phyloP scores from a whole-genome alignment of 2,888 invertebrate species.

The Pammene aurita region DNA sequence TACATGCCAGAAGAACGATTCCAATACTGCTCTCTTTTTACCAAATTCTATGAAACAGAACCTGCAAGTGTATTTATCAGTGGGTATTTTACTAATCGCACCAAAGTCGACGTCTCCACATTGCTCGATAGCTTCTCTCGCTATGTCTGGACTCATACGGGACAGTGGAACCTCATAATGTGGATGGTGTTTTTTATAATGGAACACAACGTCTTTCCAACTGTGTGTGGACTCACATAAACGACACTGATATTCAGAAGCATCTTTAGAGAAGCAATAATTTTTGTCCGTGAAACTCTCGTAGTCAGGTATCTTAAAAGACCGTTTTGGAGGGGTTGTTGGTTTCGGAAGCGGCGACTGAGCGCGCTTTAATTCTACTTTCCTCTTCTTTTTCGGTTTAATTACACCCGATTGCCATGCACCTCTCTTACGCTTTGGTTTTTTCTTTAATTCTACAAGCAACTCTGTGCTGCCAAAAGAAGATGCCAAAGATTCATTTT shows the following conservation, averaged over 20 bases:
- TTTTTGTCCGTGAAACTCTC: slow-evolving; percentile 70
- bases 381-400: slow-evolving; percentile 67
- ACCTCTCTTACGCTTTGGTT: slow-evolving; percentile 63
- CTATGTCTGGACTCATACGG: slow-evolving; percentile 79
- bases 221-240: slow-evolving; percentile 78
- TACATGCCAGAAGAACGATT: slow-evolving; percentile 88
- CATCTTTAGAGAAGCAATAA: slow-evolving; percentile 71
- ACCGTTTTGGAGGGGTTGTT: slow-evolving; percentile 37
- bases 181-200: slow-evolving; percentile 86
- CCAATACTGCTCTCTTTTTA: slow-evolving; percentile 58
- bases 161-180: slow-evolving; percentile 86
- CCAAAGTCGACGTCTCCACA: slow-evolving; percentile 72
- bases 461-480: slow-evolving; percentile 61
- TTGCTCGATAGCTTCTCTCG: slow-evolving; percentile 81
- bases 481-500: slow-evolving; percentile 64
- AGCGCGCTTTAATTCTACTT: slow-evolving; percentile 48
- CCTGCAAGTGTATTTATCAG: slow-evolving; percentile 68
- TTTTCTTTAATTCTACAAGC: slow-evolving; percentile 62
- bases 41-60: slow-evolving; percentile 72
- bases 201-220: slow-evolving; percentile 85
- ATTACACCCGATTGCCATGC: slow-evolving; percentile 72
- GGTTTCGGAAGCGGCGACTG: slow-evolving; percentile 44
- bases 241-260: slow-evolving; percentile 80
- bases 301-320: slow-evolving; percentile 54
- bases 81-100: slow-evolving; percentile 62